Percentiles rank a stretch among this genome's conserved stretches.
Conservation (phyloP, 2,797 vertebrate species). For the Luscinia luscinia region DNA sequence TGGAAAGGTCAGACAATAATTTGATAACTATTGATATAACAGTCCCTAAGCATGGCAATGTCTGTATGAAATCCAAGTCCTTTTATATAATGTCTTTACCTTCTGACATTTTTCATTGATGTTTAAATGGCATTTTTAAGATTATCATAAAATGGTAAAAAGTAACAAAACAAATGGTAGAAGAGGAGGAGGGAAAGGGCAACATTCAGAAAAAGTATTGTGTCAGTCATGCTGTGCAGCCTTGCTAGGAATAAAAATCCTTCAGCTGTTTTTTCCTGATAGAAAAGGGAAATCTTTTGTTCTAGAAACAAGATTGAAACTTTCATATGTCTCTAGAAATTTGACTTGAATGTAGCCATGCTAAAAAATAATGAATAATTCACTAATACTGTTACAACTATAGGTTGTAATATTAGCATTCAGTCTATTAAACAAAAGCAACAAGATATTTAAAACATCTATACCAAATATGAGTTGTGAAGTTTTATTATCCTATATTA, state of each 20-base stretch:
- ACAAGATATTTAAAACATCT: not conserved
- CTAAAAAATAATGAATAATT: not conserved
- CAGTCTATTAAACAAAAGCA: not conserved
- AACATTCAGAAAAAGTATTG: not conserved
- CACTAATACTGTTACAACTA: not conserved
- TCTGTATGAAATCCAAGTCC: slow-evolving; percentile 27
- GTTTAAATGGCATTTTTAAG: not conserved
- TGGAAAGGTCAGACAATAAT: slow-evolving; percentile 68
- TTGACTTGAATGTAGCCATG: not conserved
- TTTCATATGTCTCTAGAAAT: not conserved
- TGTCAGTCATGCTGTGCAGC: not conserved
- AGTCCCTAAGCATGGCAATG: slow-evolving; percentile 20
- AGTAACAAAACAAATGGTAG: not conserved
- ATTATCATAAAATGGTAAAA: slow-evolving; percentile 15
- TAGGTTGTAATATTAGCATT: not conserved
- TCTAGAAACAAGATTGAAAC: not conserved
- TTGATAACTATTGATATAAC: slow-evolving; percentile 37
- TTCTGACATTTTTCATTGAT: slow-evolving; percentile 24
- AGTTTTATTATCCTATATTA: not conserved
- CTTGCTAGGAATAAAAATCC: not conserved
- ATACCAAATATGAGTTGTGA: not conserved
- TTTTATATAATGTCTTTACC: not conserved
- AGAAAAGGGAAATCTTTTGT: not conserved
- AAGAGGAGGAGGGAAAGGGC: not conserved
- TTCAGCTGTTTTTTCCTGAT: not conserved